Evolutionary conservation across 2,888 invertebrate genomes (phyloP).

Genomic region (Aporophyla nigra): DNA sequence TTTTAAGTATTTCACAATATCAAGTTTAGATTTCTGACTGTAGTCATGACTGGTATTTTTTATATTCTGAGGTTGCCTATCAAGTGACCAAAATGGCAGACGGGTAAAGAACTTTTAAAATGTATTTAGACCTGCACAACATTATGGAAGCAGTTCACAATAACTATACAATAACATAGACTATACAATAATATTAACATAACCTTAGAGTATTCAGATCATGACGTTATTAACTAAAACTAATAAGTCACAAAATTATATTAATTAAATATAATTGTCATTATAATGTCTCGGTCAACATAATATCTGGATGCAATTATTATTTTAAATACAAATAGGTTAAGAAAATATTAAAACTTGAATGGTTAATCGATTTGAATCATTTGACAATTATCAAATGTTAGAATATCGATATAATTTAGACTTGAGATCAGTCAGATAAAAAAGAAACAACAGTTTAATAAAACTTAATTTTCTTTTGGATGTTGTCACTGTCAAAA

Average conservation of each 20-base stretch:
- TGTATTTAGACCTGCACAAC: constrained; percentile 46
- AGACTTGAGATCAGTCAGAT: constrained; percentile 25
- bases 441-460: neutral
- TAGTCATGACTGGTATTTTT: too few relatives aligned
- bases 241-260: constrained; percentile 65
- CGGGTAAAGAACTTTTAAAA: neutral
- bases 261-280: constrained; percentile 34
- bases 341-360: neutral
- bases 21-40: too few relatives aligned
- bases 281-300: constrained; percentile 27
- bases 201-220: constrained; percentile 73
- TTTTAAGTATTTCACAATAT: too few relatives aligned
- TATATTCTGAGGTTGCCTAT: too few relatives aligned
- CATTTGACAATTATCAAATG: neutral
- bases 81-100: too few relatives aligned
- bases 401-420: constrained; percentile 4
- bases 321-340: neutral
- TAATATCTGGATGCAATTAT: neutral
- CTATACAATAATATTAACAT: constrained; percentile 51
- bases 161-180: constrained; percentile 43
- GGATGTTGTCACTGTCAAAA: neutral
- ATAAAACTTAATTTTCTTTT: neutral
- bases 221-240: constrained; percentile 53
- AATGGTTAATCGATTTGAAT: neutral
- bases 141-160: constrained; percentile 27